Evolutionary conservation across 2,113 vertebrate genomes (phyloP).

Genomic region (Amphiprion ocellaris): DNA sequence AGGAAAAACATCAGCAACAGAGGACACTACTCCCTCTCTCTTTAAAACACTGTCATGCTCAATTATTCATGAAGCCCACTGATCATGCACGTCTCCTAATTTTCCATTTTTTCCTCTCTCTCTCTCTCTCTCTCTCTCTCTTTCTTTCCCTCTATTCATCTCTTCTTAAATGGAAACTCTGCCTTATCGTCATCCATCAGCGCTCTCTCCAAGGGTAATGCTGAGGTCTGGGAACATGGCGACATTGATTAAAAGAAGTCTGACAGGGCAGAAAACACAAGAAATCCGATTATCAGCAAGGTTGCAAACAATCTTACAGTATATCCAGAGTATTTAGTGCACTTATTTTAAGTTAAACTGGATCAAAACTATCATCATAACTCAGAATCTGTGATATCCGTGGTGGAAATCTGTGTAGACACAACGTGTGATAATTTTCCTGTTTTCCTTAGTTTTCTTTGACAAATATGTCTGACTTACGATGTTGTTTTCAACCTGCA

Average conservation of each 20-base stretch:
- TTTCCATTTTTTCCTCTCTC: not conserved
- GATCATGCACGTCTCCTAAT: slow-evolving; percentile 56
- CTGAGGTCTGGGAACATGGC: not conserved
- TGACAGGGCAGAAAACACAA: not conserved
- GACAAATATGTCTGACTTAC: no score
- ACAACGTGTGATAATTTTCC: no score
- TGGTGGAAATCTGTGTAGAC: no score
- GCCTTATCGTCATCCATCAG: not conserved
- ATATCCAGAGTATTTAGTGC: not conserved
- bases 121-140: not conserved
- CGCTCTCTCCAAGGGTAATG: not conserved
- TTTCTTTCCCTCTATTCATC: slow-evolving; percentile 10
- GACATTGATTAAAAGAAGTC: not conserved
- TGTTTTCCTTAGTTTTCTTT: no score
- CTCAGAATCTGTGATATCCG: no score
- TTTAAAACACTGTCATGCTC: slow-evolving; percentile 45
- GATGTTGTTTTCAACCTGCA: no score
- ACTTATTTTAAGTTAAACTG: not conserved
- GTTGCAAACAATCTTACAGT: not conserved
- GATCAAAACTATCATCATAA: not conserved
- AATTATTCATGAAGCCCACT: slow-evolving; percentile 76
- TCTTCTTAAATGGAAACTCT: slow-evolving; percentile 3
- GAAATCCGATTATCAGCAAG: not conserved
- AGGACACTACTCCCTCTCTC: slow-evolving; percentile 37
- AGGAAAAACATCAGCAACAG: slow-evolving; percentile 52